Evolutionary conservation across 2,113 vertebrate genomes (phyloP), one percentile per base, ranked within the genome.

Genomic region (Triplophysa siluroides): DNA sequence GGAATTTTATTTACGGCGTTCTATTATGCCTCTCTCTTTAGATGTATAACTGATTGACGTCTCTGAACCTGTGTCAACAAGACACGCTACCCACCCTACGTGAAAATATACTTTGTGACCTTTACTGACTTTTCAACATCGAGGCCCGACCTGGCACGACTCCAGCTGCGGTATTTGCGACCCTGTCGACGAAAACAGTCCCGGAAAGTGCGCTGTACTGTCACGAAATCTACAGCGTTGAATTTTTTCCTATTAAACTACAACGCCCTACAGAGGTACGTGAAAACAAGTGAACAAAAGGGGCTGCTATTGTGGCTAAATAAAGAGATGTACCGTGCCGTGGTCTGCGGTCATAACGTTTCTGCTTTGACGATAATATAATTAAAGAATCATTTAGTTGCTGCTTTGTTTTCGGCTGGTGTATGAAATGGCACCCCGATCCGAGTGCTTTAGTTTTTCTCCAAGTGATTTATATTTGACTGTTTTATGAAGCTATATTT

Each of bases 401-500:
- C 84, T 84, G 73, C 84, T 85, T 83, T 88, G 85, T 86, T 84
- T n/a, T 41, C 24, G 47, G 84, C 87, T 88, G 89, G 91, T 90
- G 83, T 86, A 86, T 88, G 86, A 85, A 88, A 90, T 76, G 84
- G 88, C 82, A 85, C 70, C 1, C 26, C 38, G 26, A 62, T 9
- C 33, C 33, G 56, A 61, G 33, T 23, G 21, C 21, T 43, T 23
- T 74, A 74, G 54, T 60, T 13, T 41, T 19, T 1, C 78, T 78
- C 33, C 68, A 80, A 91, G 86, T 92, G 91, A 93, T 93, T 92
- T 94, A 92, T 94, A 87, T 90, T 80, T 88, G 80, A 54, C 76
- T 45, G 85, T 86, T 90, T 93, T 92, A 93, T 92, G 89, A 90
- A 88, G 76, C 81, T 78, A 83, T 74, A 66, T 89, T 80, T 81